These are phyloP conservation scores for Plutomurus gul DNA, from an alignment of 1,140 invertebrate genomes.

Conservation along the genomic window DNA sequence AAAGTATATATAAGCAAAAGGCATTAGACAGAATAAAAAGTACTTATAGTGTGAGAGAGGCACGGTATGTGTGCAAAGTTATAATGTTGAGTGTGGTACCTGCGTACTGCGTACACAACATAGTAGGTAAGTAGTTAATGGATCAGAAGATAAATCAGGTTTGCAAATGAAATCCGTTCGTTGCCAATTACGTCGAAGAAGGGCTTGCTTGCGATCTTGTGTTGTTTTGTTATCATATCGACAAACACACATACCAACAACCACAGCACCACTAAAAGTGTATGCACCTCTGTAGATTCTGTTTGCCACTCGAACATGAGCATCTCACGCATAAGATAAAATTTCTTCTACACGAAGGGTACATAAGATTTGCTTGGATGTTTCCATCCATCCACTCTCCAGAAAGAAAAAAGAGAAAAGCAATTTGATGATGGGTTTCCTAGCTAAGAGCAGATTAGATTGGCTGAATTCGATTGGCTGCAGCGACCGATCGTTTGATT, in stretches of 20 bases:
- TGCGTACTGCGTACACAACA: neutral
- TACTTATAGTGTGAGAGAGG: neutral
- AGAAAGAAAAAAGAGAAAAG: conserved; percentile 22
- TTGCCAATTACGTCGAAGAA: conserved; percentile 30
- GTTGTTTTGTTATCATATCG: neutral
- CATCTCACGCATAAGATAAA: neutral
- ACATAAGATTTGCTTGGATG: neutral
- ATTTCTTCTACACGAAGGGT: no score
- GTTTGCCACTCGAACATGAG: no score
- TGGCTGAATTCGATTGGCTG: conserved; percentile 15
- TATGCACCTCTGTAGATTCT: no score
- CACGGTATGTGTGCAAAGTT: neutral
- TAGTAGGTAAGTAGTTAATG: neutral
- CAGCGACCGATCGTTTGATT: conserved; percentile 11
- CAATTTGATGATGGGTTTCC: conserved; percentile 22
- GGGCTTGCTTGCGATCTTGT: neutral
- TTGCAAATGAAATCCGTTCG: conserved; percentile 39
- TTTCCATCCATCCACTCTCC: neutral
- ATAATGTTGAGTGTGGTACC: neutral
- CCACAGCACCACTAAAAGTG: no score
- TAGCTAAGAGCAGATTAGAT: conserved; percentile 9
- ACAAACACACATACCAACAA: neutral
- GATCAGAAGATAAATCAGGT: conserved; percentile 35
- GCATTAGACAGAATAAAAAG: no score
- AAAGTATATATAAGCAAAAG: no score